phyloP scores from a whole-genome alignment of 2,113 vertebrate species.

The Scalopus aquaticus region DNA sequence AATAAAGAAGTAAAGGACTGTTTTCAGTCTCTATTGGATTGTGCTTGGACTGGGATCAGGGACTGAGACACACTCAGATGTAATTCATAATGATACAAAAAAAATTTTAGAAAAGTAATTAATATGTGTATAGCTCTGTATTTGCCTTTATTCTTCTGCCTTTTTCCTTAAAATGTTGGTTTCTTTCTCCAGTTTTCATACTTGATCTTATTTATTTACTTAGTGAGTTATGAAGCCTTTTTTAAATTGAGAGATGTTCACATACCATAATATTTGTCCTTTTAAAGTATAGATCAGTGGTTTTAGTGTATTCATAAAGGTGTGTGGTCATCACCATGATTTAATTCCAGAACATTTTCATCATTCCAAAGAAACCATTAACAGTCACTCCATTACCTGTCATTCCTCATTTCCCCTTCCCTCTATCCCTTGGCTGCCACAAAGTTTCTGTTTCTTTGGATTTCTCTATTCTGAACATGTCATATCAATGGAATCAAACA shows the following conservation, averaged over 20 bases:
- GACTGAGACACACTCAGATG: background rate
- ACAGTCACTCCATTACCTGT: background rate
- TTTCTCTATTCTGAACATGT: background rate
- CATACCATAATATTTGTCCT: no score
- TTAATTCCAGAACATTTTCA: constrained; percentile 1
- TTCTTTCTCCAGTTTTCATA: background rate
- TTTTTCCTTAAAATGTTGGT: background rate
- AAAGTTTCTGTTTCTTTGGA: background rate
- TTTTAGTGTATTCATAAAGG: background rate
- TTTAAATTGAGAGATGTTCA: background rate
- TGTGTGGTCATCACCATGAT: background rate
- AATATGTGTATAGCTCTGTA: background rate
- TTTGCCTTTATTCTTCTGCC: background rate
- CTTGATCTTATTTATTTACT: background rate
- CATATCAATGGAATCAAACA: background rate
- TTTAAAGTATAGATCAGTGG: background rate
- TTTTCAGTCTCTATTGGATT: background rate
- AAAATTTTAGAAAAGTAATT: background rate
- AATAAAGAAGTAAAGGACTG: background rate
- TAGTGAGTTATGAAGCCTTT: background rate
- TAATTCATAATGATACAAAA: background rate
- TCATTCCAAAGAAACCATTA: background rate
- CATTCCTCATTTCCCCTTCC: background rate
- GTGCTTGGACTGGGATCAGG: background rate
- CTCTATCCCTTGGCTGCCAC: background rate